Evolutionary conservation across 2,797 vertebrate genomes (phyloP).

Genomic region (Furcifer pardalis): DNA sequence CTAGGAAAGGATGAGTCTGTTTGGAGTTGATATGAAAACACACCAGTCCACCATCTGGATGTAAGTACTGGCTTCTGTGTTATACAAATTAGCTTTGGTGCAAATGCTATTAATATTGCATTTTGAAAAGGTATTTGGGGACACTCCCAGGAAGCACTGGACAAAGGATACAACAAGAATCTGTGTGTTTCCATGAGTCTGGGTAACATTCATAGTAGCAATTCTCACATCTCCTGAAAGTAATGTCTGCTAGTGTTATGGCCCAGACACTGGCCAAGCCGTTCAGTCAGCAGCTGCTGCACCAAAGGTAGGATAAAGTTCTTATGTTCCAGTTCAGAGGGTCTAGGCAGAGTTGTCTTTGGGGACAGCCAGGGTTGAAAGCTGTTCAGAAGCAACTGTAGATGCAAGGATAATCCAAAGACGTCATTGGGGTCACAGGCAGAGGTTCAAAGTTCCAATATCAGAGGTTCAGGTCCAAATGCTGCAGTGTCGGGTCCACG

Average conservation of each 20-base stretch:
- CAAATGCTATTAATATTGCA: not conserved
- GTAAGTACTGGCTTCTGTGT: not conserved
- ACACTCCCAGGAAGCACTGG: not conserved
- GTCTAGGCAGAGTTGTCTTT: no score
- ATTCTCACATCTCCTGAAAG: not conserved
- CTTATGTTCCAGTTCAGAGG: no score
- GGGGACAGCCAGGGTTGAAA: no score
- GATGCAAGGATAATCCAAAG: no score
- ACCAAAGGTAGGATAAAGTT: no score
- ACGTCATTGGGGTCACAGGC: no score
- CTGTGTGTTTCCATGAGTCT: slow-evolving; percentile 6
- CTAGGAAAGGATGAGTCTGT: not conserved
- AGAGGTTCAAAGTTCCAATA: no score
- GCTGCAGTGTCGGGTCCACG: no score
- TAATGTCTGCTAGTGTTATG: not conserved
- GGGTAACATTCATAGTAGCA: not conserved
- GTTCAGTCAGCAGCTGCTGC: no score
- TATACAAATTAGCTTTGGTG: not conserved
- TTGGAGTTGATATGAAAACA: not conserved
- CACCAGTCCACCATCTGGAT: not conserved
- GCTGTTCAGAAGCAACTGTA: no score
- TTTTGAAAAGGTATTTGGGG: not conserved
- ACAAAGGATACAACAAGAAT: not conserved
- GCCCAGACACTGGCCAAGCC: no score
- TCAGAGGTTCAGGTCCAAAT: no score